Conservation (phyloP, 2,113 vertebrate species). For the Carassius auratus region DNA sequence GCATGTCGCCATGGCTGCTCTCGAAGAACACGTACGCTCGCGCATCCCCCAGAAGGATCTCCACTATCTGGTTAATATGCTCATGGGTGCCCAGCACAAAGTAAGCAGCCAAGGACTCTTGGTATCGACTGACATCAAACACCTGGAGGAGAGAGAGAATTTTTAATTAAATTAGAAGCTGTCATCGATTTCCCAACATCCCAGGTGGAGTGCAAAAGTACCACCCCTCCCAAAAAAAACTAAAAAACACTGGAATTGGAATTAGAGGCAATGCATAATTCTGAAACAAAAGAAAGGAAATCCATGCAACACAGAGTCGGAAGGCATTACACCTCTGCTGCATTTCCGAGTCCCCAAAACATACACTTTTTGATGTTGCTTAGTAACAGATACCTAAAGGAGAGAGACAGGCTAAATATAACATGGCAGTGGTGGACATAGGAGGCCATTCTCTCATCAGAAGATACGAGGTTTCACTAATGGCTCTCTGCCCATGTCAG, state of each 20-base stretch:
- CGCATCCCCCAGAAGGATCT: conserved; percentile 95
- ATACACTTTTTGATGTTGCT: conserved; percentile 59
- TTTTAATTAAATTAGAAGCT: conserved; percentile 29
- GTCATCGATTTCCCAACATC: conserved; percentile 29
- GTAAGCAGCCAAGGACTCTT: conserved; percentile 95
- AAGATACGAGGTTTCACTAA: conserved; percentile 41
- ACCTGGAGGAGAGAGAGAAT: conserved; percentile 77
- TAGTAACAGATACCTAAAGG: conserved; percentile 58
- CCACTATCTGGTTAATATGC: conserved; percentile 98
- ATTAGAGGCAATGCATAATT: not conserved
- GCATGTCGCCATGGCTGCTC: conserved; percentile 98
- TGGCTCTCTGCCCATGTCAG: conserved; percentile 59
- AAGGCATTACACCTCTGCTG: conserved; percentile 53
- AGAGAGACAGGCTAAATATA: conserved; percentile 64
- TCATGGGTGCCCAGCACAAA: conserved; percentile 93
- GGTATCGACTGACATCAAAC: conserved; percentile 94
- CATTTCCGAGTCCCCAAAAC: conserved; percentile 51
- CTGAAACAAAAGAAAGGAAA: conserved; percentile 50
- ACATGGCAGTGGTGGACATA: conserved; percentile 42
- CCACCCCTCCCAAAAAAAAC: not conserved
- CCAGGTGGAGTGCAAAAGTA: conserved; percentile 8
- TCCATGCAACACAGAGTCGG: conserved; percentile 32
- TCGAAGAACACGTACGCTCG: conserved; percentile 98
- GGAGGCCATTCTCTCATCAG: conserved; percentile 62
- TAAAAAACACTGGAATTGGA: not conserved